Conservation (phyloP, 2,113 vertebrate species). For the Rhabdomys dilectus region DNA sequence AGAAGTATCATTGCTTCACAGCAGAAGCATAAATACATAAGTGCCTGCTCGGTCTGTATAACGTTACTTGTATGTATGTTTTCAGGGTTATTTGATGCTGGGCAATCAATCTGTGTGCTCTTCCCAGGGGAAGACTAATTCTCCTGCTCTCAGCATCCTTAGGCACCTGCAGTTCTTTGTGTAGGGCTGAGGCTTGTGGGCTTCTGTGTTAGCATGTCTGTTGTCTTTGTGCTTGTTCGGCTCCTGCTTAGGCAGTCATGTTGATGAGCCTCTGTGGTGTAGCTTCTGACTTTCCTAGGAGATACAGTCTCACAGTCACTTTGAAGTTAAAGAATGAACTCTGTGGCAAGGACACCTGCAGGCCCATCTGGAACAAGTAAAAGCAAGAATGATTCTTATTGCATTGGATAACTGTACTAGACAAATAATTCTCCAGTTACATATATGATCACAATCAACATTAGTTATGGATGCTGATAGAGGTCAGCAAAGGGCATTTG, state of each 20-base stretch:
- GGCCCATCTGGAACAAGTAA: not conserved
- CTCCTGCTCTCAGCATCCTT: not conserved
- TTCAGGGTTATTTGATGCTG: not conserved
- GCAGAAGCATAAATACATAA: not conserved
- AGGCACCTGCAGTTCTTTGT: not conserved
- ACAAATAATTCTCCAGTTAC: not conserved
- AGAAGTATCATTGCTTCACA: not conserved
- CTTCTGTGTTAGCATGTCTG: not conserved
- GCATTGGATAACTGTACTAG: not conserved
- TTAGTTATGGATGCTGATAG: not conserved
- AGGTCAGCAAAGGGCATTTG: not conserved
- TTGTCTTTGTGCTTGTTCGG: not conserved
- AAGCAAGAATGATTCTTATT: constrained; percentile 45
- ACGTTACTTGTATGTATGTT: not conserved
- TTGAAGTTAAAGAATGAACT: constrained; percentile 60
- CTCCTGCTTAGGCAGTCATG: not conserved
- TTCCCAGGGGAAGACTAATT: not conserved
- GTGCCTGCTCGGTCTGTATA: not conserved
- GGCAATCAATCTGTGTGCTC: not conserved
- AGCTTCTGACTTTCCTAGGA: not conserved
- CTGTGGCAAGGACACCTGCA: not conserved
- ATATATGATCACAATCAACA: not conserved
- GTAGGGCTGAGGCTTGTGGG: not conserved
- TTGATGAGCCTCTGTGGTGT: not conserved
- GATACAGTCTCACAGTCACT: not conserved